Evolutionary conservation across 2,113 vertebrate species (phyloP).

Genomic region (Trachemys scripta): DNA sequence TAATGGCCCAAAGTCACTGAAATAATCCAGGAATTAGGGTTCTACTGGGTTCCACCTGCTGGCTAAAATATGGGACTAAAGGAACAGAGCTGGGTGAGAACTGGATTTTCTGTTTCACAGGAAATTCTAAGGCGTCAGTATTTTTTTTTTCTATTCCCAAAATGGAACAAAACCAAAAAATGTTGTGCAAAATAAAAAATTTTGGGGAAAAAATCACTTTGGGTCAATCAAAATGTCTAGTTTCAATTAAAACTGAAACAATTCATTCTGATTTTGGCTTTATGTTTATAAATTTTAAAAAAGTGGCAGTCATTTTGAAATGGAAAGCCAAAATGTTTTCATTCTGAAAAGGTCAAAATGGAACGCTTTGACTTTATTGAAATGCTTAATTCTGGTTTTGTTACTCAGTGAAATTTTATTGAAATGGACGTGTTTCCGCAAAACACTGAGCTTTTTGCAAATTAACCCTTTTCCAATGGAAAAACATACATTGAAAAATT

Average conservation of each 20-base stretch:
- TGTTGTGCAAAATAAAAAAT: background rate
- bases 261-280: background rate
- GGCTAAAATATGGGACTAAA: background rate
- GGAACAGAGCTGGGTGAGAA: background rate
- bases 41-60: background rate
- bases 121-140: background rate
- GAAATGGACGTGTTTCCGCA: background rate
- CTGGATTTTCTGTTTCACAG: background rate
- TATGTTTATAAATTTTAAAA: background rate
- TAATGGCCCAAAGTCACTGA: background rate
- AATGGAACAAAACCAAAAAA: background rate
- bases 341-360: background rate
- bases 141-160: background rate
- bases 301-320: background rate
- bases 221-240: background rate
- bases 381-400: background rate
- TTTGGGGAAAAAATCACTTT: background rate
- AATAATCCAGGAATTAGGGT: background rate
- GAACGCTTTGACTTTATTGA: background rate
- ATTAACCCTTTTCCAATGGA: background rate
- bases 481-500: background rate
- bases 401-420: background rate
- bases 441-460: background rate
- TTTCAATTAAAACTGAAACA: background rate
- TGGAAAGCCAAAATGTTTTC: background rate